phyloP scores from a whole-genome alignment of 2,888 invertebrate species.

The Pammene fasciana region DNA sequence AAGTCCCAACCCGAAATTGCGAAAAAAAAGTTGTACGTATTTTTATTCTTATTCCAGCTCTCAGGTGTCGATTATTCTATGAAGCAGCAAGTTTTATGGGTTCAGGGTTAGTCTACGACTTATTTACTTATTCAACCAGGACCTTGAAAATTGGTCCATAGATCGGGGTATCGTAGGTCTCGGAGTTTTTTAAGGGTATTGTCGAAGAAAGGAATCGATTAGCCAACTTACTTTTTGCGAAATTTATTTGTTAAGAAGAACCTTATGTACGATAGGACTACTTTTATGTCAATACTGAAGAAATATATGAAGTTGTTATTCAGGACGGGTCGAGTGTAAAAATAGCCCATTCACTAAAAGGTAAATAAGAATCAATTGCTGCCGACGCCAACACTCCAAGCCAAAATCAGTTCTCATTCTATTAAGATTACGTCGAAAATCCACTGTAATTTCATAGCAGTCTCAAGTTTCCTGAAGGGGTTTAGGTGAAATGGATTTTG shows the following conservation, averaged over 20 bases:
- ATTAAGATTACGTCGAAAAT: slow-evolving; percentile 20
- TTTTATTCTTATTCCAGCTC: too few species aligned
- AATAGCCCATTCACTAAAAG: slow-evolving; percentile 76
- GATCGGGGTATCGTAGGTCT: too few species aligned
- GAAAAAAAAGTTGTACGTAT: too few species aligned
- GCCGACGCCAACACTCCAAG: slow-evolving; percentile 1
- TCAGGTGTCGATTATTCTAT: too few species aligned
- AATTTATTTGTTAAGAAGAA: neutral
- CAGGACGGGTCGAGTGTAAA: slow-evolving; percentile 61
- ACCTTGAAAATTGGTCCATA: too few species aligned
- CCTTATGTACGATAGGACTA: neutral
- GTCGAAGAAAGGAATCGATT: neutral
- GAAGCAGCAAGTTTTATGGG: too few species aligned
- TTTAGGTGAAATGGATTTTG: slow-evolving; percentile 8
- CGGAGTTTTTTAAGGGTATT: neutral
- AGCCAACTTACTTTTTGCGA: neutral
- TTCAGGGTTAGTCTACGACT: too few species aligned
- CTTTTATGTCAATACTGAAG: slow-evolving; percentile 14
- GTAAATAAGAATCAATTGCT: slow-evolving; percentile 67
- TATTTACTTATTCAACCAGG: too few species aligned
- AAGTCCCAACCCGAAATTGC: too few species aligned
- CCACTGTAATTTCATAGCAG: slow-evolving; percentile 4
- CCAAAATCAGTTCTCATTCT: slow-evolving; percentile 27
- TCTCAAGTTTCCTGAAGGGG: slow-evolving; percentile 10
- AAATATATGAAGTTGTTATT: slow-evolving; percentile 27